These are phyloP conservation scores for Zootoca vivipara DNA, from an alignment of 2,113 vertebrate species.

Conservation along the genomic window DNA sequence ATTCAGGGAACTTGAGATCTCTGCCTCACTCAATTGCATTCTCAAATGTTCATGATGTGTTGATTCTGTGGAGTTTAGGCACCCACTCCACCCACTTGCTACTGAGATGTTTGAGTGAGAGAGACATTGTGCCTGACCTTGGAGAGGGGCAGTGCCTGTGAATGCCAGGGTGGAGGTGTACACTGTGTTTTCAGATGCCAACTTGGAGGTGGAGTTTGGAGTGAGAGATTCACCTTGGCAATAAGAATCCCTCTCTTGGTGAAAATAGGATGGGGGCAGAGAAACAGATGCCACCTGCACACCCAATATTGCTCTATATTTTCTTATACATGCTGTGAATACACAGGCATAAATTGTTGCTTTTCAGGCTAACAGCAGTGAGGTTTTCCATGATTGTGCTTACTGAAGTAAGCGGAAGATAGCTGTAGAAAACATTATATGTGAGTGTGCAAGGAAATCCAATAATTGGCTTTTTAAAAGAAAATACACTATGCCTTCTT, in stretches of 20 bases:
- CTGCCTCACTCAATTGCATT: background rate
- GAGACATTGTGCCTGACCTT: no score
- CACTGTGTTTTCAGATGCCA: no score
- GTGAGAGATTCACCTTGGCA: no score
- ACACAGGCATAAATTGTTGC: background rate
- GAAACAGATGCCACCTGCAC: background rate
- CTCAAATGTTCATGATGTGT: background rate
- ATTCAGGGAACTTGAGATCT: background rate
- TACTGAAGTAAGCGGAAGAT: background rate
- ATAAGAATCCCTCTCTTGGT: no score
- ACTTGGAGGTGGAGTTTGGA: no score
- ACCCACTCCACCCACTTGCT: background rate
- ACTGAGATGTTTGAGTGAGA: no score
- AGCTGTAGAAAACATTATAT: background rate
- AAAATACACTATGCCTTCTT: background rate
- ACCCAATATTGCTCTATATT: background rate
- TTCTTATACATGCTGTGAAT: background rate
- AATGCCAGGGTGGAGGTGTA: no score
- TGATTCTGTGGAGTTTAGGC: background rate
- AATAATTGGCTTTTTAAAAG: background rate
- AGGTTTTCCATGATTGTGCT: background rate
- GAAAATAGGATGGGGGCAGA: background rate
- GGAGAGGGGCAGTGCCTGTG: no score
- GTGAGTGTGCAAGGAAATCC: background rate
- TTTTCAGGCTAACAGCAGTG: background rate